Percentiles rank a stretch among this genome's conserved stretches.
Conservation (phyloP, 2,888 invertebrate species). For the Amphimallon solstitiale region DNA sequence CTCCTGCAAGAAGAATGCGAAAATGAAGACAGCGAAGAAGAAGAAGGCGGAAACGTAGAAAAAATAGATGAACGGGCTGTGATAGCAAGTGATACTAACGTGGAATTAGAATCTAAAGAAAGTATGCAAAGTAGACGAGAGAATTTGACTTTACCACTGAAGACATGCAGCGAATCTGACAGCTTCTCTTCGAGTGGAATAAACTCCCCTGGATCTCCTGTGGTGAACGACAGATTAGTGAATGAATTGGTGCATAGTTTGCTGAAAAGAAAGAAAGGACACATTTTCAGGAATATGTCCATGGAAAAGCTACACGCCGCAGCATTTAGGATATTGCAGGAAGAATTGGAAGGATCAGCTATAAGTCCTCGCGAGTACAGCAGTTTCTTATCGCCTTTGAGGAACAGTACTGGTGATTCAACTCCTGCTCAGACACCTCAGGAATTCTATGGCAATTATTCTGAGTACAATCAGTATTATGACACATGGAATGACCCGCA, state of each 20-base stretch:
- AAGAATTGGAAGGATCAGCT: constrained; percentile 65
- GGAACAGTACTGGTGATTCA: constrained; percentile 61
- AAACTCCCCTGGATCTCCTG: constrained; percentile 64
- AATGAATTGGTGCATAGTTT: constrained; percentile 70
- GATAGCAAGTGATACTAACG: constrained; percentile 47
- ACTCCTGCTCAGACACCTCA: constrained; percentile 65
- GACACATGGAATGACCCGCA: constrained; percentile 65
- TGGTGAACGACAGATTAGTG: constrained; percentile 67
- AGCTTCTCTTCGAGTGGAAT: constrained; percentile 67
- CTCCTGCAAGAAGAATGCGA: constrained; percentile 72
- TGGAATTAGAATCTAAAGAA: constrained; percentile 55
- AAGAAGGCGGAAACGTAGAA: constrained; percentile 54
- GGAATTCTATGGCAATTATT: constrained; percentile 62
- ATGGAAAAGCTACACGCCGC: constrained; percentile 70
- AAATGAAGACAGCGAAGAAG: constrained; percentile 56
- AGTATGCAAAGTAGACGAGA: constrained; percentile 64
- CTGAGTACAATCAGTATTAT: constrained; percentile 68
- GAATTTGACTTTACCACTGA: constrained; percentile 66
- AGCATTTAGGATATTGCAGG: constrained; percentile 67
- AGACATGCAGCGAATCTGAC: constrained; percentile 64
- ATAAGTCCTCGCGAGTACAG: constrained; percentile 59
- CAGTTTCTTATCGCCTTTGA: constrained; percentile 57
- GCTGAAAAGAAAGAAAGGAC: constrained; percentile 67
- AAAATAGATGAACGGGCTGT: constrained; percentile 23
- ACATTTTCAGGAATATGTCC: constrained; percentile 66